Conservation (phyloP, 2,797 vertebrate genomes). For the Mormyrops boulengeri region DNA sequence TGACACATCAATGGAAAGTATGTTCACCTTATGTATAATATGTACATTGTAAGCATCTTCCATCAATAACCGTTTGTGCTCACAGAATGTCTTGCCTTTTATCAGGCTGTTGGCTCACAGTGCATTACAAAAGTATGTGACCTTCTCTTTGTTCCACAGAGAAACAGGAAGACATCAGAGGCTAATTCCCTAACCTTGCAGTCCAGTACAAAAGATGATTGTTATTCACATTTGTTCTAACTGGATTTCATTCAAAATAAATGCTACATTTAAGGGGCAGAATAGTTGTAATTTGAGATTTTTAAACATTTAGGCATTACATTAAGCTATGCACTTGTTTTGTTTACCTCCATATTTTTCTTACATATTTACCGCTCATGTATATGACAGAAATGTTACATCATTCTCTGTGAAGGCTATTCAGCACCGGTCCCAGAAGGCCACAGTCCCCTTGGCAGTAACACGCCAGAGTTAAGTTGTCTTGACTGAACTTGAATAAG, state of each 20-base stretch:
- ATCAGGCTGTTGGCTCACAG: not conserved
- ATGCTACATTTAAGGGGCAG: not conserved
- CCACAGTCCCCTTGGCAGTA: not conserved
- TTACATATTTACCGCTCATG: not conserved
- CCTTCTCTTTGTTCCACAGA: not conserved
- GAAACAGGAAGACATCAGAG: not conserved
- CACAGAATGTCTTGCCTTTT: not conserved
- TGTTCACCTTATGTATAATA: not conserved
- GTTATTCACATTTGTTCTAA: not conserved
- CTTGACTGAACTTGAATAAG: not conserved
- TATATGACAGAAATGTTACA: not conserved
- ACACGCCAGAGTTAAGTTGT: not conserved
- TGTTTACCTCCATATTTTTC: not conserved
- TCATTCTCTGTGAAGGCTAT: not conserved
- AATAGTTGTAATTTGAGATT: not conserved
- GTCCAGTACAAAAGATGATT: not conserved
- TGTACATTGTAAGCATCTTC: not conserved
- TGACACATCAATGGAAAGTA: not conserved
- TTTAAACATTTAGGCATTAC: not conserved
- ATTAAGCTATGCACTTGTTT: not conserved
- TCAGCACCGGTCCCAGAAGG: not conserved
- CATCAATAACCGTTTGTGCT: not conserved
- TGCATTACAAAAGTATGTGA: not conserved
- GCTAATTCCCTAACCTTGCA: not conserved
- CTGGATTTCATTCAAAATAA: not conserved